Percentiles rank a stretch among this genome's conserved stretches.
Evolutionary conservation across 2,797 vertebrate species (phyloP).

Genomic region (Erethizon dorsatum): DNA sequence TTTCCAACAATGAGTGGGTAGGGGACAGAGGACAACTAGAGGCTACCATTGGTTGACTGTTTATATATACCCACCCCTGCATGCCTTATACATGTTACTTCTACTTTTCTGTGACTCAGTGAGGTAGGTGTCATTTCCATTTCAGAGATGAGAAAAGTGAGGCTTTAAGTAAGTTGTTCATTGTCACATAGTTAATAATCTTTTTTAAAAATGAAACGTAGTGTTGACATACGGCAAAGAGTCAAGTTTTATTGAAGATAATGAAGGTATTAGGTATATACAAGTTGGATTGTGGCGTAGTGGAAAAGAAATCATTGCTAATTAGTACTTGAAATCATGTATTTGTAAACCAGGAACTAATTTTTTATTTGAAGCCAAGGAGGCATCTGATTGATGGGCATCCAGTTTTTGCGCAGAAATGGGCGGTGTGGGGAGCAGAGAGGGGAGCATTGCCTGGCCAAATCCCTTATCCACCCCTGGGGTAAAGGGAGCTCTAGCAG

Average conservation of each 20-base stretch:
- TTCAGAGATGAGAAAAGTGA: constrained; percentile 56
- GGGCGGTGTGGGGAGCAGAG: background rate
- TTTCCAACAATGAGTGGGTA: background rate
- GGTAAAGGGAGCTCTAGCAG: background rate
- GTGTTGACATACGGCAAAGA: background rate
- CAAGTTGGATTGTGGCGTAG: constrained; percentile 57
- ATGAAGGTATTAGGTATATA: constrained; percentile 9
- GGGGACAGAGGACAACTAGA: background rate
- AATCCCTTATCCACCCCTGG: background rate
- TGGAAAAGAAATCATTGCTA: constrained; percentile 42
- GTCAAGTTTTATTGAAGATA: constrained; percentile 24
- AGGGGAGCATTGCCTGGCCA: background rate
- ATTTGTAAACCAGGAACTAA: background rate
- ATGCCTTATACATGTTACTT: background rate
- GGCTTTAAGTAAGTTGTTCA: constrained; percentile 56
- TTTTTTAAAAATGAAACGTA: background rate
- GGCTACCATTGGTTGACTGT: background rate
- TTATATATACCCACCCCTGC: background rate
- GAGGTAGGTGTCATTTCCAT: background rate
- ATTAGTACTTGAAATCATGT: constrained; percentile 39
- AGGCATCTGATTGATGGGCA: background rate
- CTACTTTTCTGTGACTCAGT: constrained; percentile 33
- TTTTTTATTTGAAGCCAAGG: background rate
- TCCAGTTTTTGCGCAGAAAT: constrained; percentile 4
- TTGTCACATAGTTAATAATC: background rate